Evolutionary conservation across 23 tunicate genomes (phyloP), one percentile per base, ranked within the genome.

Genomic region (Halocynthia aurantium): DNA sequence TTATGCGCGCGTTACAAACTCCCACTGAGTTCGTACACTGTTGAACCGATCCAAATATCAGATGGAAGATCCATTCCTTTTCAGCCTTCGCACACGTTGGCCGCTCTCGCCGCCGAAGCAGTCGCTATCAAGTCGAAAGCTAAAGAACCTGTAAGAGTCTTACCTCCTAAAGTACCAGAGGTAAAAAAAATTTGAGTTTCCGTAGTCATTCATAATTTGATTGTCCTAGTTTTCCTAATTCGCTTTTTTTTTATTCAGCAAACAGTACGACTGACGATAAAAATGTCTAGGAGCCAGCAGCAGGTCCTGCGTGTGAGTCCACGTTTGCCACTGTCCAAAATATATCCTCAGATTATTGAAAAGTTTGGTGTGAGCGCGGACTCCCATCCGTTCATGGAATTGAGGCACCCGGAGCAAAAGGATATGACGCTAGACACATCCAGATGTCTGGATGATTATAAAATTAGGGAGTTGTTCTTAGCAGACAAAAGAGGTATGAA

Each of bases 301-400:
- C 78, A 74, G 56, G 78, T 74, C 10, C 6, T 74, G 8, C 55
- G 78, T 12, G 78, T 74, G 20, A 53, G 62, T 12, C 78, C 78
- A 11, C 55, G 11, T 49, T 5, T 54, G 63, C 63, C 78, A 10
- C 56, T 74, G 21, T 11, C 22, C 21, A 74, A 53, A 22, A 18
- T 74, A 21, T 54, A 54, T 22, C 50, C 64, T 54, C 50, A 52
- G 22, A 74, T 74, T 0, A 13, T 74, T 8, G 78, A 74, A 21
- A 74, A 74, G 31, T 13, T 64, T 10, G 56, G 56, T 21, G 15
- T 53, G 31, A 51, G 22, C 31, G 22, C n/a, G 31, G 78, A 74
- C 8, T 15, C 20, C 8, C 63, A 74, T 21, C 55, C 15, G 57
- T 54, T 54, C 22, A 8, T 74, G 9, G 78, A 74, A 54, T 7